phyloP scores from a whole-genome alignment of 2,888 invertebrate genomes.

The Athripsodes cinereus region DNA sequence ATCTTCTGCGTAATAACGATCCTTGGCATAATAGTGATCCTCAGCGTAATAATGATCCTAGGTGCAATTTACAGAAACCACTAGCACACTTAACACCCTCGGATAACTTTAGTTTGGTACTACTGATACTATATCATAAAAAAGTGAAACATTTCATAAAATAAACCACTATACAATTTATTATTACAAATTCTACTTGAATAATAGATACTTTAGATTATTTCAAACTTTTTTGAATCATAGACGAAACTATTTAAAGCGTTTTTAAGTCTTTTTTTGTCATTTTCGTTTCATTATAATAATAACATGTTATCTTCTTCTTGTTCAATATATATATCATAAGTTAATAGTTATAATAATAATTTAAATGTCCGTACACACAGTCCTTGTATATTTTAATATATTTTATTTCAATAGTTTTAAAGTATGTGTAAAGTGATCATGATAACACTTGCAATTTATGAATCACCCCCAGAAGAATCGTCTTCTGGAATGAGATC shows the following conservation, averaged over 20 bases:
- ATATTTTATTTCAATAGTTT: not conserved
- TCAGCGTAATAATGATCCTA: no score
- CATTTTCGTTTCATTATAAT: conserved; percentile 10
- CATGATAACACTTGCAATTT: not conserved
- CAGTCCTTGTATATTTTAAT: not conserved
- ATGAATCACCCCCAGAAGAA: not conserved
- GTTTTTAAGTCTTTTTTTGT: conserved; percentile 12
- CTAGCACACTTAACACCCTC: no score
- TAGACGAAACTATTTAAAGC: conserved; percentile 17
- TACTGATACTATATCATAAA: no score
- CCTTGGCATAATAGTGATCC: no score
- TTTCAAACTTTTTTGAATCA: conserved; percentile 24
- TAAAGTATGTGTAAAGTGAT: no score
- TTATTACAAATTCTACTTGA: not conserved
- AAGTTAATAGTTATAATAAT: not conserved
- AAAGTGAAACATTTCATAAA: not conserved
- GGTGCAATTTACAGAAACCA: no score
- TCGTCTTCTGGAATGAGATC: conserved; percentile 6
- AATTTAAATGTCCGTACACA: not conserved
- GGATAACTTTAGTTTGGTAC: no score
- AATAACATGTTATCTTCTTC: not conserved
- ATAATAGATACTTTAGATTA: not conserved
- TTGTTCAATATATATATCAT: not conserved
- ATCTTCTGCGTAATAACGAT: no score
- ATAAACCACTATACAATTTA: not conserved